Conservation (phyloP, 2,888 invertebrate species). For the Hydriomena furcata region DNA sequence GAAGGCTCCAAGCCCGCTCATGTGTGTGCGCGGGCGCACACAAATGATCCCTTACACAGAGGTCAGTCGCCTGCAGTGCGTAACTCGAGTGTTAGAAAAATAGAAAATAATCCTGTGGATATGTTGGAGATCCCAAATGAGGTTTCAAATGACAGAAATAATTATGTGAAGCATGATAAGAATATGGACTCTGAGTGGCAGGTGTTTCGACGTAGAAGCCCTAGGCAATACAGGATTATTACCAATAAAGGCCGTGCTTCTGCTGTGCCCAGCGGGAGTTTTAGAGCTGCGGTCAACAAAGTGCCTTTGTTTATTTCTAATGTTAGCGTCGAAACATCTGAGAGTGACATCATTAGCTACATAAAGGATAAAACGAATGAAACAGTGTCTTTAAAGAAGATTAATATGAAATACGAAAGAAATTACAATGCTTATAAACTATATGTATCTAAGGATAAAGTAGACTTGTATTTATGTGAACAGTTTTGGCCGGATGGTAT, state of each 20-base stretch:
- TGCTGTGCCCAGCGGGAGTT: not conserved
- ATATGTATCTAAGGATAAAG: conserved; percentile 25
- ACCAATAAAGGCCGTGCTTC: not conserved
- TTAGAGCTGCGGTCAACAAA: conserved; percentile 14
- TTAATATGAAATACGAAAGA: conserved; percentile 20
- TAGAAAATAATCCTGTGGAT: not conserved
- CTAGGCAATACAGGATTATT: not conserved
- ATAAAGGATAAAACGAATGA: conserved; percentile 17
- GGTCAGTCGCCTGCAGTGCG: not conserved
- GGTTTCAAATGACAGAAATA: not conserved
- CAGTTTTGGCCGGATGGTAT: conserved; percentile 32
- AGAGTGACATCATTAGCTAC: conserved; percentile 19
- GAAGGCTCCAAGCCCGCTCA: not conserved
- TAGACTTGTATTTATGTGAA: conserved; percentile 28
- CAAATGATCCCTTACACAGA: not conserved
- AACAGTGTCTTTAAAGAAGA: conserved; percentile 16
- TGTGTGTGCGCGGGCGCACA: not conserved
- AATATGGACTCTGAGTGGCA: not conserved
- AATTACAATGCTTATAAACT: conserved; percentile 32
- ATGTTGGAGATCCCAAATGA: not conserved
- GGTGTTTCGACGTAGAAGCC: not conserved
- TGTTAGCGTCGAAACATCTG: conserved; percentile 13
- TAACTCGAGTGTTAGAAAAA: not conserved
- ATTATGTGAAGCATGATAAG: too few species aligned
- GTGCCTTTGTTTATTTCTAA: conserved; percentile 24